Base-by-base conservation (phyloP, 2,888 invertebrate species). In the Eucriotettix oculatus region DNA sequence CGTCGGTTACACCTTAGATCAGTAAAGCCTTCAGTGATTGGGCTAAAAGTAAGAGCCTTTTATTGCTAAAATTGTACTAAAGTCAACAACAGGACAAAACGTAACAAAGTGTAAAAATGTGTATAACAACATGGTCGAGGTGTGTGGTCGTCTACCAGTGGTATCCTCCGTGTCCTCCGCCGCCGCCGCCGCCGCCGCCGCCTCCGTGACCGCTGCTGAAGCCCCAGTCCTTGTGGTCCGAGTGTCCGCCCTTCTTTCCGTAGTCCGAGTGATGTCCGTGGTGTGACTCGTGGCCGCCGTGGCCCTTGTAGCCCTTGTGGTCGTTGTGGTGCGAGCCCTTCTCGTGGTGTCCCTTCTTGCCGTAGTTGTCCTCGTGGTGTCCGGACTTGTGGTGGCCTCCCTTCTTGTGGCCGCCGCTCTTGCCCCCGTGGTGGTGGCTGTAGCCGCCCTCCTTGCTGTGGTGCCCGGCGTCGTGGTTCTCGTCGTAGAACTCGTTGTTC, bases 401-500 rank as follows among this genome's bases (percentile, higher is more conserved):
- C 74, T 90, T 87, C 72, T 83, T 81, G 71, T 85, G 84, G 10
- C 87, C 86, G 61, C 90, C 90, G 74, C 90, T 86, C 74, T 89
- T 86, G 74, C 87, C 85, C 40, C 84, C 86, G 67, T 87, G 85
- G 69, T 84, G 85, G 69, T 89, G 86, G 72, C 83, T 84, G 44
- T 81, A 86, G n/a, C 69, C 70, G 63, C 88, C 90, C 69, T 90
- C 87, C 69, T 89, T 87, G 70, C 87, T 86, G 71, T 89, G 87
- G 67, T 86, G 86, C 0, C 85, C 89, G 54, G 84, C 83, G 68
- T 87, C 87, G 66, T 90, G 88, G 68, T 88, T 85, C 73, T 90
- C 90, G 67, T 90, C 90, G 72, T 84, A 89, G 81, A 87, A 90
- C 69, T 88, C 84, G 70, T 90, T 90, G 68, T 90, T 86, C 72